Evolutionary conservation across 1,140 invertebrate genomes (phyloP), one percentile per base, ranked within the genome.

Genomic region (Hypothenemus hampei): DNA sequence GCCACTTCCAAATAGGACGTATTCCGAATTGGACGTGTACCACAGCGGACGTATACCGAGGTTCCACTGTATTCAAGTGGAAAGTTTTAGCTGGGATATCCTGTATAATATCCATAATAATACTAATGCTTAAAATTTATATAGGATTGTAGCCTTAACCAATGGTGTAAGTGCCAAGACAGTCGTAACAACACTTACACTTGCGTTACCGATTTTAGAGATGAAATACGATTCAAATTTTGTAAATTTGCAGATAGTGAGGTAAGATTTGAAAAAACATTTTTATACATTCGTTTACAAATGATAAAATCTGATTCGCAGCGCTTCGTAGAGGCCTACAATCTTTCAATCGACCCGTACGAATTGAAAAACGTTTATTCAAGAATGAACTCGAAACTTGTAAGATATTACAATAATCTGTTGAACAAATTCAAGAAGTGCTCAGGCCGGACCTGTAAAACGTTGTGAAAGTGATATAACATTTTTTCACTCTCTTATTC

Each of bases 121-220:
- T n/a, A n/a, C n/a, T n/a, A n/a, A n/a, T n/a, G n/a, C n/a, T 37
- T 35, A 33, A 52, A 23, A 35, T 49, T 55, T 57, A 46, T 75
- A 18, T 60, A 87, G 84, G 72, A 81, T 59, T 92, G 88, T 63
- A 73, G 72, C 36, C 71, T 73, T 22, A 73, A 80, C 3, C 79
- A 78, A 56, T 79, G 76, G 35, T 93, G 89, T 64, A 91, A 91
- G 66, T 93, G 90, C 65, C 81, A 91, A 72, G 89, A 92, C 69
- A 70, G 81, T 0, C 77, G 66, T 62, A 94, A 94, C 66, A 94
- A 94, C 65, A 92, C 91, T 0, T 94, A 83, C 63, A 73, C 72
- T 0, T 95, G 92, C 67, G 57, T 93, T 3, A 70, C 88, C 40
- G 78, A 81, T 50, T 59, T 88, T 20, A 69, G 72, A 1, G 56